Conservation (phyloP, 2,113 vertebrate species). For the Copsychus sechellarum region DNA sequence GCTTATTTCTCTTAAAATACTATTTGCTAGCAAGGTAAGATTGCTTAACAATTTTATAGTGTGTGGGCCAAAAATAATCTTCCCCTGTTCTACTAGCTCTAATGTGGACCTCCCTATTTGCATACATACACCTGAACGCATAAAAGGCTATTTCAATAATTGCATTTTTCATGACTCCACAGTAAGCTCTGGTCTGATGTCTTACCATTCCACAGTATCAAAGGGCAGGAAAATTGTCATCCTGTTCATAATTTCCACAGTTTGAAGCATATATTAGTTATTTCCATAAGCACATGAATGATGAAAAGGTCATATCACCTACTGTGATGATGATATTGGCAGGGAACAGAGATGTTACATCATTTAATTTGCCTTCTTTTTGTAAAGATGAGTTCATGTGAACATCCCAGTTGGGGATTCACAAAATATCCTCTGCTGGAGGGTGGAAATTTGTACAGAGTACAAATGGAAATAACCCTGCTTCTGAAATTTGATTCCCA, state of each 20-base stretch:
- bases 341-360: background rate
- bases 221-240: background rate
- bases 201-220: background rate
- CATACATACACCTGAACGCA: background rate
- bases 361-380: background rate
- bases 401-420: background rate
- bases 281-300: background rate
- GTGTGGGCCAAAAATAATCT: background rate
- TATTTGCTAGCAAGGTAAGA: background rate
- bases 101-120: background rate
- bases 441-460: background rate
- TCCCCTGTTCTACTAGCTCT: background rate
- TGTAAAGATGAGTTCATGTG: background rate
- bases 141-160: background rate
- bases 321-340: background rate
- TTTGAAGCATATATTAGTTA: background rate
- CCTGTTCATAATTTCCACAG: background rate
- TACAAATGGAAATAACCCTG: background rate
- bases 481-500: background rate
- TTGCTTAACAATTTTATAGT: background rate
- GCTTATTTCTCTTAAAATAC: background rate
- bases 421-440: background rate
- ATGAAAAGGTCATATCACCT: background rate
- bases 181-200: background rate
- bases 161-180: background rate